Conservation (phyloP, 2,888 invertebrate species). For the Ormyrus nitidulus region DNA sequence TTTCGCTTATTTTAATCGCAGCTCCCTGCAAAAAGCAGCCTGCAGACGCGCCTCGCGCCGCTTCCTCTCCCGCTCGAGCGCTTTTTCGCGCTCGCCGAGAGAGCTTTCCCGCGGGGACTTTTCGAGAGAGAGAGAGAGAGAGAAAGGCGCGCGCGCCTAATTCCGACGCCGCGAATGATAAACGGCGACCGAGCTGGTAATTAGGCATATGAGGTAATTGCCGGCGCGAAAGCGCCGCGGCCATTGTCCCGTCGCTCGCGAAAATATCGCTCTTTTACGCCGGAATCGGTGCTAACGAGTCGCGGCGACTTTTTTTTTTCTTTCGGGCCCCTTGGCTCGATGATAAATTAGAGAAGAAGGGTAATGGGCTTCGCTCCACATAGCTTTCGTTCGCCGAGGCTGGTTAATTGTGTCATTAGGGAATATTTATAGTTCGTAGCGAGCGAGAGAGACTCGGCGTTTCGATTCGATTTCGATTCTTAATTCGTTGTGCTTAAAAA, state of each 20-base stretch:
- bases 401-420: too few species aligned
- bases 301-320: background rate
- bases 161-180: slow-evolving; percentile 10
- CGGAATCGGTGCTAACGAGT: slow-evolving; percentile 24
- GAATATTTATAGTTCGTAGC: too few species aligned
- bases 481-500: too few species aligned
- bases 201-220: slow-evolving; percentile 13
- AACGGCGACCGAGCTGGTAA: background rate
- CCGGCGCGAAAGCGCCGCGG: slow-evolving; percentile 12
- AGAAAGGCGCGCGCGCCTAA: too few species aligned
- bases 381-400: background rate
- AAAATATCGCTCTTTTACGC: background rate
- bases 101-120: slow-evolving; percentile 14
- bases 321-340: background rate
- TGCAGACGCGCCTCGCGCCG: too few species aligned
- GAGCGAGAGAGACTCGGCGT: too few species aligned
- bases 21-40: too few species aligned
- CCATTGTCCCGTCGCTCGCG: slow-evolving; percentile 12
- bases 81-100: background rate
- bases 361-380: background rate
- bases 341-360: slow-evolving; percentile 1
- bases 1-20: slow-evolving; percentile 30
- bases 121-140: background rate
- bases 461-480: too few species aligned
- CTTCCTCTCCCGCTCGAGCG: too few species aligned